phyloP scores from a whole-genome alignment of 2,888 invertebrate species.

The Cartodere bifasciata region DNA sequence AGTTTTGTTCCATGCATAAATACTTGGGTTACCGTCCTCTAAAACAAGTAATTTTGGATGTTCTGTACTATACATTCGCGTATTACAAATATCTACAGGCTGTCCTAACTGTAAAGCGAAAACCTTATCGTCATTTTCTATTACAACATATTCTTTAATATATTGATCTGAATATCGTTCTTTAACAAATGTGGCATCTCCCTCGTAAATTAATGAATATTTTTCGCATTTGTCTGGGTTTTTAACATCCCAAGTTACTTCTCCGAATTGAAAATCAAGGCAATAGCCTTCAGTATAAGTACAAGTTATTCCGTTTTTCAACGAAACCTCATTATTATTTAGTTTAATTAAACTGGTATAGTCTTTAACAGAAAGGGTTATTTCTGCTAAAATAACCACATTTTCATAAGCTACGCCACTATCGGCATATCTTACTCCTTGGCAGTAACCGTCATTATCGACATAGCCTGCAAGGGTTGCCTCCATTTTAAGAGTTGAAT shows the following conservation, averaged over 20 bases:
- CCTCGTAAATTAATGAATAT: slow-evolving; percentile 7
- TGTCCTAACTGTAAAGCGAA: slow-evolving; percentile 11
- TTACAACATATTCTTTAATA: slow-evolving; percentile 7
- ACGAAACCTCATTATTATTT: slow-evolving; percentile 10
- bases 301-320: slow-evolving; percentile 11
- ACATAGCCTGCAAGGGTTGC: too few species aligned
- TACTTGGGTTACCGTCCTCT: too few species aligned
- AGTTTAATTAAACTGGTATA: slow-evolving; percentile 11
- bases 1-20: too few species aligned
- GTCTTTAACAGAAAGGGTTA: slow-evolving; percentile 11
- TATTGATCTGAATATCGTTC: slow-evolving; percentile 1
- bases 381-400: slow-evolving; percentile 11
- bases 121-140: slow-evolving; percentile 9
- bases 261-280: slow-evolving; percentile 12
- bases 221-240: slow-evolving; percentile 3
- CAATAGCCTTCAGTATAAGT: slow-evolving; percentile 12
- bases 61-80: background rate
- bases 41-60: slow-evolving; percentile 20
- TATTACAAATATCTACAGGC: background rate
- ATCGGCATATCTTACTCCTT: too few species aligned
- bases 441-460: too few species aligned
- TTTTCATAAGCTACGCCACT: slow-evolving; percentile 10
- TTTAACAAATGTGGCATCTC: slow-evolving; percentile 7
- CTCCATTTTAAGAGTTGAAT: too few species aligned
- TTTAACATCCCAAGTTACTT: slow-evolving; percentile 8